Evolutionary conservation across 2,797 vertebrate species (phyloP).

Genomic region (Chaetophractus vellerosus): DNA sequence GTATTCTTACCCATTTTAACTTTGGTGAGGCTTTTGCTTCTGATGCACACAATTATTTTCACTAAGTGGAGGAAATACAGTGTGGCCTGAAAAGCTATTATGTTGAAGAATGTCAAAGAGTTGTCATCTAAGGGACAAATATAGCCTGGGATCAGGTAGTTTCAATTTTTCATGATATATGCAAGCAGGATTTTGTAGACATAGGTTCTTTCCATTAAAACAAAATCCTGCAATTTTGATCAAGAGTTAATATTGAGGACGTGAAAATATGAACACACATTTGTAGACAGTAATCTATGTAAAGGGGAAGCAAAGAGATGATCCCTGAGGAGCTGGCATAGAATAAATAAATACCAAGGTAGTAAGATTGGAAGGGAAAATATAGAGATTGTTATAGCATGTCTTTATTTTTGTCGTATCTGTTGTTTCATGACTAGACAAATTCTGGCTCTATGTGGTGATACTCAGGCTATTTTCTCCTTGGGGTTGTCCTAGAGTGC

Average conservation of each 20-base stretch:
- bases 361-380: no score
- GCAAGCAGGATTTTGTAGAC: not conserved
- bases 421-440: not conserved
- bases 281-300: not conserved
- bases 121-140: not conserved
- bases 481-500: fast-evolving
- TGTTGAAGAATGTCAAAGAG: not conserved
- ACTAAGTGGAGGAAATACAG: not conserved
- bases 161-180: fast-evolving
- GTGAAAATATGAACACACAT: not conserved
- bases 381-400: fast-evolving
- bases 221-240: no score
- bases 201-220: not conserved
- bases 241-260: not conserved
- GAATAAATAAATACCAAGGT: fast-evolving
- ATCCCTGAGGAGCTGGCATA: not conserved
- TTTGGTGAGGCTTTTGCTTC: not conserved
- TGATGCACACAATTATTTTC: not conserved
- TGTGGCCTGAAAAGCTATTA: fast-evolving
- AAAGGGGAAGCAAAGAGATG: no score
- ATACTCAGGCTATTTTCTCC: no score
- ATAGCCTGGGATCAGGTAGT: not conserved
- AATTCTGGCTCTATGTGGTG: fast-evolving
- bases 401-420: fast-evolving
- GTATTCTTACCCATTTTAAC: fast-evolving